Base-by-base conservation (phyloP, 2,113 vertebrate genomes). In the Myxocyprinus asiaticus region DNA sequence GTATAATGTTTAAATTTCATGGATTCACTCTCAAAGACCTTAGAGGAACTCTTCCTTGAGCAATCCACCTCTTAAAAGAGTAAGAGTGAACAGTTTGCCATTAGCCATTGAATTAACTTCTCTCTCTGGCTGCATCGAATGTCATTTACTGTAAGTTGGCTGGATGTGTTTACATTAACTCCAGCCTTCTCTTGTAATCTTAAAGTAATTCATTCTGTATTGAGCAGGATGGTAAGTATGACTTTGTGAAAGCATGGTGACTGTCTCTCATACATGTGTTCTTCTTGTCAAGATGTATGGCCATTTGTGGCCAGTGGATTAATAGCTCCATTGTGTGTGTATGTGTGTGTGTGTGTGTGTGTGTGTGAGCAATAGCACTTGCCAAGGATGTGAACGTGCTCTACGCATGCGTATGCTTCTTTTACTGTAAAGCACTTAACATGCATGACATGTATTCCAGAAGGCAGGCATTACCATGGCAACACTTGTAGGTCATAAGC, bases 401-500 rank as follows among this genome's bases (percentile, higher is more conserved):
- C 7, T 67, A 50, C 50, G 47, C 61, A 51, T 65, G 61, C 68
- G 33, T 15, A 47, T 71, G 51, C 59, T 72, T 80, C 79, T 81
- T 70, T 81, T 83, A 81, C 82, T 80, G 82, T 85, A 87, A 93
- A 91, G 92, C 92, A 94, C 94, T 96, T 96, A 95, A 95, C 94
- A 96, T 96, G 94, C 95, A 95, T 94, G 92, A 92, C 94, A 90
- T 94, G 94, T 94, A 93, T 94, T 93, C 91, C 93, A 90, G 94
- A 94, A 94, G 93, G 94, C 94, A 94, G 93, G 90, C 86, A 93
- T 95, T 95, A 91, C 95, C 94, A 95, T 95, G 92, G 94, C 88
- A 95, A 96, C 95, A 91, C 92, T 90, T 92, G 90, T 92, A 88
- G 95, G 94, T 96, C 95, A 96, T 92, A 91, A 90, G 91, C 91